Evolutionary conservation across 1,140 invertebrate species (phyloP), one percentile per base, ranked within the genome.

Genomic region (Arion vulgaris): DNA sequence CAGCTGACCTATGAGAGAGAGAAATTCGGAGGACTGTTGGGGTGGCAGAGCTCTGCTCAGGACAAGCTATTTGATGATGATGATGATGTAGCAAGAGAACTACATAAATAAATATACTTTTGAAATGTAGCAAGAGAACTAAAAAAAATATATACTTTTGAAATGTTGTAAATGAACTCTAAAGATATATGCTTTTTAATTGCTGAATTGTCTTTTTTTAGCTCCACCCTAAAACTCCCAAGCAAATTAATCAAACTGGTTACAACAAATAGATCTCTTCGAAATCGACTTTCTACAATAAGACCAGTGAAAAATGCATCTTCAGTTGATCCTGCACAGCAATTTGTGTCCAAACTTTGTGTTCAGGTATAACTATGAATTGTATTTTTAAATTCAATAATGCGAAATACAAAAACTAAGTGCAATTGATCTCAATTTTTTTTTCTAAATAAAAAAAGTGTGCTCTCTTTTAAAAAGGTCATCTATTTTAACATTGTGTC

Each of bases 341-440:
- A 85, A 19, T 86, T 88, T 75, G 19, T 86, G 26, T 36, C 69
- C 5, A 86, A 69, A 71, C 39, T 88, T 28, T 83, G 86, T 71
- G 53, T n/a, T 17, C 62, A 57, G 75, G 87, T 88, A 74, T 51
- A 4, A 41, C 9, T 41, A 19, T 23, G 0, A 17, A 11, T 36
- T 53, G 34, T 28, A 49, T 36, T 28, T 78, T 17, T 76, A 17
- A 51, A 53, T 5, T 62, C 23, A 53, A 53, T 51, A n/a, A n/a
- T n/a, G n/a, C n/a, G n/a, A n/a, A n/a, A n/a, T n/a, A n/a, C n/a
- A n/a, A n/a, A n/a, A n/a, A n/a, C n/a, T n/a, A n/a, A n/a, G n/a
- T n/a, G n/a, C n/a, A n/a, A n/a, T n/a, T n/a, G n/a, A n/a, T n/a
- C n/a, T n/a, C n/a, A n/a, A n/a, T n/a, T n/a, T n/a, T n/a, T n/a